These are phyloP conservation scores for Lasiurus borealis DNA, from an alignment of 2,113 vertebrate species.

Conservation along the genomic window DNA sequence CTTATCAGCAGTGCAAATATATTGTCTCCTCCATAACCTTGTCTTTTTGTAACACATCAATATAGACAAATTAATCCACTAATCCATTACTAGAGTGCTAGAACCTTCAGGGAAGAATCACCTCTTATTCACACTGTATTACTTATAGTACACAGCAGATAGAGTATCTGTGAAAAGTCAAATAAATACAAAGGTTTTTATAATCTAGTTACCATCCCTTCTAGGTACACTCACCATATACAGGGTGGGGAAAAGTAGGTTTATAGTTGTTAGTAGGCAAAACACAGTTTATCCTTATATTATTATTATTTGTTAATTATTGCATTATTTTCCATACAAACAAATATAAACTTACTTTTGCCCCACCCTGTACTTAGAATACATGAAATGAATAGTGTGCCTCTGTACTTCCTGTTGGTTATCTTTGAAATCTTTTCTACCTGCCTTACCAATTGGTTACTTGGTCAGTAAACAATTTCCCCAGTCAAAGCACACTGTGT, in stretches of 20 bases:
- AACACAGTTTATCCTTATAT: not conserved
- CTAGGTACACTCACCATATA: not conserved
- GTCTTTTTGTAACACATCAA: constrained; percentile 12
- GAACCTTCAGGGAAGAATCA: not conserved
- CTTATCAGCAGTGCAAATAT: constrained; percentile 17
- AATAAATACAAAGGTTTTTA: not conserved
- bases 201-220: not conserved
- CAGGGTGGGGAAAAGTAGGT: not conserved
- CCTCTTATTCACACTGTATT: not conserved
- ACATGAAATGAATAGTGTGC: not conserved
- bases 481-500: not conserved
- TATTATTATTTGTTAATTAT: not conserved
- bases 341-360: not conserved
- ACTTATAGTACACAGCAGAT: not conserved
- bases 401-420: not conserved
- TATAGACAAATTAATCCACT: not conserved
- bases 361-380: not conserved
- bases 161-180: not conserved
- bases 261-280: not conserved
- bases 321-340: not conserved
- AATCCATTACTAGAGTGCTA: not conserved
- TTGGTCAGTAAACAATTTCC: not conserved
- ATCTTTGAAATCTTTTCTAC: not conserved
- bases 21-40: not conserved
- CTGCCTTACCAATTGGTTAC: not conserved